A percentile compares a stretch with the other conserved stretches of the same genome.
Conservation (phyloP, 2,113 vertebrate genomes). For the Lutjanus erythropterus region DNA sequence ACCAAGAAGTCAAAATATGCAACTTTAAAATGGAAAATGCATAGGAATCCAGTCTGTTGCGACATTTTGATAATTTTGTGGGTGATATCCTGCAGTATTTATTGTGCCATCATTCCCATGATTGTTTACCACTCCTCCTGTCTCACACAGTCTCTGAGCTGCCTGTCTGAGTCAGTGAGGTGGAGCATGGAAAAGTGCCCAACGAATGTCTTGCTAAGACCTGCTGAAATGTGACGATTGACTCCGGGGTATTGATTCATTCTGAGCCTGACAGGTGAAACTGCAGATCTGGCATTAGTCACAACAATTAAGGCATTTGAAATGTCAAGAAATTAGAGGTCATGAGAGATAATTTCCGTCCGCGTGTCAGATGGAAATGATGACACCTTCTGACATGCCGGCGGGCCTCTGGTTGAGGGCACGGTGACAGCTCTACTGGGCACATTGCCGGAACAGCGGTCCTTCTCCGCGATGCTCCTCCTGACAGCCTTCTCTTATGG, state of each 20-base stretch:
- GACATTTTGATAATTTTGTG: not conserved
- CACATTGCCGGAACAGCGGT: constrained; percentile 89
- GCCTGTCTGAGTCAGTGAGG: constrained; percentile 58
- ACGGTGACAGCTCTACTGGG: constrained; percentile 92
- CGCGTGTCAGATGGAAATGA: constrained; percentile 89
- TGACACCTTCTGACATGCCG: constrained; percentile 89
- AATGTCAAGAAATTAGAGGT: constrained; percentile 96
- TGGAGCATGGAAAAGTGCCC: constrained; percentile 58
- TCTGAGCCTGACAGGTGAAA: constrained; percentile 90
- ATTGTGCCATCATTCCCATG: not conserved
- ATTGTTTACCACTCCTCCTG: constrained; percentile 6
- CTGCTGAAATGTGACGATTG: constrained; percentile 81
- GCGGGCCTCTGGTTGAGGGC: constrained; percentile 87
- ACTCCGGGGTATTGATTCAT: constrained; percentile 91
- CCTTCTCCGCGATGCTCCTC: constrained; percentile 89
- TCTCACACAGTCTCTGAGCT: not conserved
- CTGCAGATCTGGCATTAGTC: constrained; percentile 88
- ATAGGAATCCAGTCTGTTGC: too few relatives aligned
- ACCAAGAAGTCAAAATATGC: too few relatives aligned
- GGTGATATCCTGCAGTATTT: constrained; percentile 19
- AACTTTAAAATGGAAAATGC: too few relatives aligned
- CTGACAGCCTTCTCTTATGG: constrained; percentile 90
- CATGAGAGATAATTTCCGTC: constrained; percentile 92
- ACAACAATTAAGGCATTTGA: constrained; percentile 92
- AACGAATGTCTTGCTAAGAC: constrained; percentile 57